Evolutionary conservation across 2,113 vertebrate species (phyloP).

Genomic region (Apodemus sylvaticus): DNA sequence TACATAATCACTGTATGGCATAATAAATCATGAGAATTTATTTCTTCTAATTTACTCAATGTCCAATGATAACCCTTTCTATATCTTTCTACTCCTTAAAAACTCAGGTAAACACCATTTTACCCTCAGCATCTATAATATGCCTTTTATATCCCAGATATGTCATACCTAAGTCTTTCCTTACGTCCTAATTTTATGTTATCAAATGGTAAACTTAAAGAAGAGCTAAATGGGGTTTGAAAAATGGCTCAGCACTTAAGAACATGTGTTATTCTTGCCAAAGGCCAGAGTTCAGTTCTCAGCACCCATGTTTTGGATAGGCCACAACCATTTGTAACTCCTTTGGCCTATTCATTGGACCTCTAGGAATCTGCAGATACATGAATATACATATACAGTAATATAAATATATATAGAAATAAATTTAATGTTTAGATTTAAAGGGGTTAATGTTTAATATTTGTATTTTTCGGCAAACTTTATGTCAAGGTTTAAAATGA

Average conservation of each 20-base stretch:
- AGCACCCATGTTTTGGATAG: background rate
- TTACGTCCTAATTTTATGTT: background rate
- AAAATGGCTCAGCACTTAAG: no score
- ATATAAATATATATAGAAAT: background rate
- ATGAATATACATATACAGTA: background rate
- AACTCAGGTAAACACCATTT: background rate
- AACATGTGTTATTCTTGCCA: background rate
- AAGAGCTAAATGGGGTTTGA: background rate
- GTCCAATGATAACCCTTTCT: background rate
- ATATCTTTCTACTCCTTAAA: background rate
- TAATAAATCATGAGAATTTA: background rate
- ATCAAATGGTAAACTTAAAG: constrained; percentile 9
- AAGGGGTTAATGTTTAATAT: background rate
- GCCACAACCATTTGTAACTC: background rate
- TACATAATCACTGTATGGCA: no score
- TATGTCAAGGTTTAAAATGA: background rate
- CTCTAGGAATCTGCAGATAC: background rate
- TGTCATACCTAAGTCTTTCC: background rate
- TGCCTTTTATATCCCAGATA: background rate
- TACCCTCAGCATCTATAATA: no score
- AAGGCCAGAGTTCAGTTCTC: background rate
- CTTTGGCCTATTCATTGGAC: background rate
- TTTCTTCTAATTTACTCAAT: background rate
- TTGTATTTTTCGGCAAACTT: background rate
- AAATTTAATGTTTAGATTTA: background rate